A percentile compares a stretch with the other conserved stretches of the same genome.
phyloP scores from a whole-genome alignment of 2,888 invertebrate genomes.

The Candidula unifasciata region DNA sequence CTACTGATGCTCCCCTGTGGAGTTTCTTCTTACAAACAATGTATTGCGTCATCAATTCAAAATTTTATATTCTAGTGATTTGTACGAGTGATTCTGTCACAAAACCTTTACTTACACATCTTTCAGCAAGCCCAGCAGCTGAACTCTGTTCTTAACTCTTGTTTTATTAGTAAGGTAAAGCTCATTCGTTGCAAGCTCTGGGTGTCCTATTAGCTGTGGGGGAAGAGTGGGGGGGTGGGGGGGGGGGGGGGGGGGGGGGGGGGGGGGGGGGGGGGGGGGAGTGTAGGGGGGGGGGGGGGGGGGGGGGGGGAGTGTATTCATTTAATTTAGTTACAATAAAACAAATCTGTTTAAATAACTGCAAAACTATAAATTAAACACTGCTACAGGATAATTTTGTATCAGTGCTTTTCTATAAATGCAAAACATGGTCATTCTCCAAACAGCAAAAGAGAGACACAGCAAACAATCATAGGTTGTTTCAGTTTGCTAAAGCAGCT shows the following conservation, averaged over 20 bases:
- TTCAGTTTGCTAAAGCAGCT: no score
- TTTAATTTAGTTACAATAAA: neutral
- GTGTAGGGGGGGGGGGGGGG: neutral
- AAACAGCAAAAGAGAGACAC: no score
- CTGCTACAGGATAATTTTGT: no score
- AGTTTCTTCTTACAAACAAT: no score
- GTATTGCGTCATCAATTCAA: no score
- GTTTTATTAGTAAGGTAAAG: conserved; percentile 85
- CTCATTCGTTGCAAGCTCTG: conserved; percentile 82
- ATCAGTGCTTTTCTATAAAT: no score
- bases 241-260: neutral
- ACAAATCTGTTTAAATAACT: no score
- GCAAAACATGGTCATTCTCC: no score
- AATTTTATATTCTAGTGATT: no score
- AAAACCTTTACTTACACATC: conserved; percentile 65
- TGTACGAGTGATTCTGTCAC: neutral
- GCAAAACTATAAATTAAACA: no score
- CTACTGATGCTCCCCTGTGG: no score
- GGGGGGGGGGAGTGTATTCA: neutral
- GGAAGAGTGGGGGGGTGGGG: neutral
- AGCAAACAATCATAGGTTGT: no score
- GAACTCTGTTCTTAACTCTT: conserved; percentile 87
- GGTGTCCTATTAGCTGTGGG: conserved; percentile 75
- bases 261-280: neutral
- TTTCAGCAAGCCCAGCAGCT: conserved; percentile 83